These are phyloP conservation scores for Gymnogyps californianus DNA, from an alignment of 2,113 vertebrate species.

Conservation along the genomic window DNA sequence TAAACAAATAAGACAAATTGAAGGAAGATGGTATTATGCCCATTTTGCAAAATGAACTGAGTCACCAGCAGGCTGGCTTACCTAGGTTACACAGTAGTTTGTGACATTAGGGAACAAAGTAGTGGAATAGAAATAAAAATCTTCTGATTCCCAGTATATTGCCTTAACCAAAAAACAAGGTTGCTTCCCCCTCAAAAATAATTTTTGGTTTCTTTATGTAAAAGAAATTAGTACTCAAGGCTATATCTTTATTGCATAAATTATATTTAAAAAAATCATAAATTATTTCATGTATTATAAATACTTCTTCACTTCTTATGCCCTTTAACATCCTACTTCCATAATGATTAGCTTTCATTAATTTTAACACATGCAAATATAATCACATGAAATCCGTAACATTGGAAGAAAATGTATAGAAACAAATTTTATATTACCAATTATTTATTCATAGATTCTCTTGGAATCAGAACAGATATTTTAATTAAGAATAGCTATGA, in stretches of 20 bases:
- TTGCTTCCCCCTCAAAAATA: not conserved
- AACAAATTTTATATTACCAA: not conserved
- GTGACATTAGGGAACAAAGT: not conserved
- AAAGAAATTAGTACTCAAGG: not conserved
- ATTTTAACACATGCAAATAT: slow-evolving; percentile 27
- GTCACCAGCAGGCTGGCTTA: not conserved
- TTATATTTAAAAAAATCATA: not conserved
- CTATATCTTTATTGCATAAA: not conserved
- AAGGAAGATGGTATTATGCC: not conserved
- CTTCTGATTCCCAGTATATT: not conserved
- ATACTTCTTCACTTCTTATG: not conserved
- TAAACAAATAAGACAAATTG: not conserved
- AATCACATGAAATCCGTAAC: slow-evolving; percentile 7
- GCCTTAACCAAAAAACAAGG: not conserved
- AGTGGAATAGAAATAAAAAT: not conserved
- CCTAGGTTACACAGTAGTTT: not conserved
- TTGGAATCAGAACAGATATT: slow-evolving; percentile 57
- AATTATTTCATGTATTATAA: not conserved
- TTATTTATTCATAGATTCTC: slow-evolving; percentile 47
- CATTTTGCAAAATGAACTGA: not conserved
- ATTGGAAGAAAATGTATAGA: slow-evolving; percentile 29
- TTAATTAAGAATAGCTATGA: slow-evolving; percentile 63
- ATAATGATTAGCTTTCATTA: not conserved
- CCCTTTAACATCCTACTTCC: not conserved
- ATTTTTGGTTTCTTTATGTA: not conserved